These are phyloP conservation scores for Yponomeuta plumbellus DNA, from an alignment of 2,888 invertebrate genomes.

Conservation along the genomic window DNA sequence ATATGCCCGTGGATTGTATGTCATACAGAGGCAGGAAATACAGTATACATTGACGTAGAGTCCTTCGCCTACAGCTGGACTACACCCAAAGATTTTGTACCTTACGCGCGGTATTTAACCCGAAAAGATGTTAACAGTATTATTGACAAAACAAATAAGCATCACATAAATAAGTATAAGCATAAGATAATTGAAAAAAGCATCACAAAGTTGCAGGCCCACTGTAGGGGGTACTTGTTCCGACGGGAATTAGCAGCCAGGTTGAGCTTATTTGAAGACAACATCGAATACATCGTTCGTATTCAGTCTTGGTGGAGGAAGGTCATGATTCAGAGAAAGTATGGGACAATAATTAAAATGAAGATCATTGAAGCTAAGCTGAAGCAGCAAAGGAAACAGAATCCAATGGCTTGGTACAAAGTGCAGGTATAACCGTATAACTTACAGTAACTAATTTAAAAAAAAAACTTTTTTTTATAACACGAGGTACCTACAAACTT, in stretches of 20 bases:
- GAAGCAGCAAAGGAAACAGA: slow-evolving; percentile 51
- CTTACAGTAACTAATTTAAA: not conserved
- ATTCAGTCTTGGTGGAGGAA: slow-evolving; percentile 82
- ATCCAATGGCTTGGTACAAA: slow-evolving; percentile 70
- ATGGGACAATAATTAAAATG: slow-evolving; percentile 60
- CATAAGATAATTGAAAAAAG: slow-evolving; percentile 56
- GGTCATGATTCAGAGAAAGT: slow-evolving; percentile 58
- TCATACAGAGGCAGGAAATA: slow-evolving; percentile 68
- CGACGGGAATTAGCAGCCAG: slow-evolving; percentile 63
- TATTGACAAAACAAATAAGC: slow-evolving; percentile 63
- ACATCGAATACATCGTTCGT: slow-evolving; percentile 56
- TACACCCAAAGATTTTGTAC: slow-evolving; percentile 69
- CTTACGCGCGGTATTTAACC: slow-evolving; percentile 63
- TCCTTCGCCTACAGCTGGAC: slow-evolving; percentile 71
- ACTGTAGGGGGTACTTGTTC: slow-evolving; percentile 76
- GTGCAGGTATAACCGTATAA: slow-evolving; percentile 52
- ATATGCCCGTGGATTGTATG: slow-evolving; percentile 72
- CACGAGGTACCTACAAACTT: slow-evolving; percentile 15
- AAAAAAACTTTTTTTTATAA: slow-evolving; percentile 11
- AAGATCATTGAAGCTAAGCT: slow-evolving; percentile 56
- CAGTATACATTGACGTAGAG: slow-evolving; percentile 71
- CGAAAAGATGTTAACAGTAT: slow-evolving; percentile 58
- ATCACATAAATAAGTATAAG: slow-evolving; percentile 58
- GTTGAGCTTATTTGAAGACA: slow-evolving; percentile 55
- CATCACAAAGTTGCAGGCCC: slow-evolving; percentile 77